Conservation (phyloP, 2,797 vertebrate genomes). For the Micropoecilia bifurca region DNA sequence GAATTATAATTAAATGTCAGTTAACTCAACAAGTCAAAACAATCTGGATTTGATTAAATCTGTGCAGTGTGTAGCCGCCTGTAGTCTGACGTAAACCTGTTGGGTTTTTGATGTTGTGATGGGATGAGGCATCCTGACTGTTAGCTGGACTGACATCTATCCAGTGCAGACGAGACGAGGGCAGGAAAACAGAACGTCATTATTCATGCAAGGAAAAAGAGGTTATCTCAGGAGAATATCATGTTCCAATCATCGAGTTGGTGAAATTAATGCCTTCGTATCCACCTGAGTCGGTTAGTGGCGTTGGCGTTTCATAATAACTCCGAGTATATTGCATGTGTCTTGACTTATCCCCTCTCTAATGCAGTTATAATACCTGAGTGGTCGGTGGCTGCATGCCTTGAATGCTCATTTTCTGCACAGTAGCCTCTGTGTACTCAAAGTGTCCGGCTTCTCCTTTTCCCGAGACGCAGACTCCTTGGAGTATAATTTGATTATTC, state of each 20-base stretch:
- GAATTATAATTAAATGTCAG: background rate
- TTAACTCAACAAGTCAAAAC: constrained; percentile 2
- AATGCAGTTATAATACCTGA: constrained; percentile 70
- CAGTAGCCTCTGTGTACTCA: constrained; percentile 67
- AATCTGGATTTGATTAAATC: constrained; percentile 27
- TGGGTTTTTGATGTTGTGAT: constrained; percentile 5
- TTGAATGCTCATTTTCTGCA: constrained; percentile 72
- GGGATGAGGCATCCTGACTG: constrained; percentile 9
- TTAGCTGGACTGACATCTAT: background rate
- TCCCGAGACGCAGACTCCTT: constrained; percentile 59
- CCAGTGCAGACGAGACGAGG: constrained; percentile 7
- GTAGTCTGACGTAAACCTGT: constrained; percentile 2
- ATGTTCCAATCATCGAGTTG: background rate
- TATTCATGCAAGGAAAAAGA: background rate
- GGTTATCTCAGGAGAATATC: background rate
- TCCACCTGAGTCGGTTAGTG: constrained; percentile 14
- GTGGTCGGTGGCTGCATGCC: constrained; percentile 55
- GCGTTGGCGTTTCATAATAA: constrained; percentile 41
- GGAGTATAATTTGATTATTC: constrained; percentile 78
- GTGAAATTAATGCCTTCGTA: background rate
- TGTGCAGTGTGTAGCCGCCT: background rate
- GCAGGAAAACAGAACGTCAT: background rate
- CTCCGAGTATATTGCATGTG: constrained; percentile 30
- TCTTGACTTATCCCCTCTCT: constrained; percentile 59
- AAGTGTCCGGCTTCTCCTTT: constrained; percentile 56